Conservation (phyloP, 1,140 invertebrate species). For the Galleria mellonella region DNA sequence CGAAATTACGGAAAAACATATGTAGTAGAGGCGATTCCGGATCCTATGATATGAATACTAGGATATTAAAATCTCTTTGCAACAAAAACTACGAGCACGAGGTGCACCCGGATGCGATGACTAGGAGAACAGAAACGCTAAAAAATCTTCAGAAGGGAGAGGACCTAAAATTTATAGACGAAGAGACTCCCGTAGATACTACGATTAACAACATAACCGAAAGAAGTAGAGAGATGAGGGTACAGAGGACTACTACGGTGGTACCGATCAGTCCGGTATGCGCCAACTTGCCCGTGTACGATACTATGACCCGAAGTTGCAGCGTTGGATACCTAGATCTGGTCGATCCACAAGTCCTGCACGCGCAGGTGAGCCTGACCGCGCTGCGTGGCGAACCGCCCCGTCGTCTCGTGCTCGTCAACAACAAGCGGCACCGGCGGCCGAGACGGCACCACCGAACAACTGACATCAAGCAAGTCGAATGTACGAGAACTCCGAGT, state of each 20-base stretch:
- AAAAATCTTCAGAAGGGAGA: slow-evolving; percentile 67
- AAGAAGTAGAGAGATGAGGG: slow-evolving; percentile 46
- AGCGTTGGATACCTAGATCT: slow-evolving; percentile 89
- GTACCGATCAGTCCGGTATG: slow-evolving; percentile 79
- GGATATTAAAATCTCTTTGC: slow-evolving; percentile 58
- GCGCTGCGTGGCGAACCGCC: slow-evolving; percentile 83
- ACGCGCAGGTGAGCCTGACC: slow-evolving; percentile 81
- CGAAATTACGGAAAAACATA: slow-evolving; percentile 65
- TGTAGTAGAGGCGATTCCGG: slow-evolving; percentile 52
- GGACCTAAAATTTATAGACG: slow-evolving; percentile 80
- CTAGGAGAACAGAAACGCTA: slow-evolving; percentile 38
- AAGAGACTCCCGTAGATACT: slow-evolving; percentile 74
- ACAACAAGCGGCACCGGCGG: slow-evolving; percentile 62
- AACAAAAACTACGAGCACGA: slow-evolving; percentile 62
- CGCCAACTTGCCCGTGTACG: slow-evolving; percentile 66
- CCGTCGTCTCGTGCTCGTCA: slow-evolving; percentile 83
- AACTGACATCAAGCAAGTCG: slow-evolving; percentile 29
- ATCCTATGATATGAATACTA: slow-evolving; percentile 55
- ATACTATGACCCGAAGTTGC: slow-evolving; percentile 87
- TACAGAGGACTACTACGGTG: slow-evolving; percentile 78
- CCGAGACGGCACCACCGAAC: slow-evolving; percentile 32
- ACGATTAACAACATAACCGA: slow-evolving; percentile 41
- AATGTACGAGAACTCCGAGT: slow-evolving; percentile 62
- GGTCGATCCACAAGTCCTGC: slow-evolving; percentile 82
- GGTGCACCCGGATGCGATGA: slow-evolving; percentile 56